Conservation (phyloP, 2,113 vertebrate species). For the Trogon melanurus region DNA sequence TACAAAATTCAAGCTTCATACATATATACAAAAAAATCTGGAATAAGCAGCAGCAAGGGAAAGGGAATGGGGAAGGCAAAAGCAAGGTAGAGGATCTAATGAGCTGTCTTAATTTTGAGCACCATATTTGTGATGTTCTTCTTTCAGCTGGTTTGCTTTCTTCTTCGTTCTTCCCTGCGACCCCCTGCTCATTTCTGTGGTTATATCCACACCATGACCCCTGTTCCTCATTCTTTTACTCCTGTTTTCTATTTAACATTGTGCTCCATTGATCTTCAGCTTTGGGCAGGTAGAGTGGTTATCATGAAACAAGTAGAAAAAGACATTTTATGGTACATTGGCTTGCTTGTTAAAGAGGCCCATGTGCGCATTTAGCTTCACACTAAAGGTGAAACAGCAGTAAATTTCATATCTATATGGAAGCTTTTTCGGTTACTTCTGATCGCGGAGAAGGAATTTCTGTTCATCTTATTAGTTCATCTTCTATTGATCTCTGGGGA, state of each 20-base stretch:
- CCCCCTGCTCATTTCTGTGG: background rate
- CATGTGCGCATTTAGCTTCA: background rate
- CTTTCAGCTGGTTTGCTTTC: background rate
- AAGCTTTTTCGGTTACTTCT: background rate
- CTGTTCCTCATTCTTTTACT: background rate
- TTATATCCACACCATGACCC: background rate
- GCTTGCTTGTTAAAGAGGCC: background rate
- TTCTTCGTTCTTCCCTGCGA: background rate
- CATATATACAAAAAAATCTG: background rate
- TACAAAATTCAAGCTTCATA: background rate
- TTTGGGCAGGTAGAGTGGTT: background rate
- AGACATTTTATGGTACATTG: accelerated
- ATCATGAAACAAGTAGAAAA: background rate
- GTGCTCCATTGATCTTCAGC: background rate
- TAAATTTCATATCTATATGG: background rate
- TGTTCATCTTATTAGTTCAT: background rate
- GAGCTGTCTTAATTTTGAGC: background rate
- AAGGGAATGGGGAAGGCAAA: background rate
- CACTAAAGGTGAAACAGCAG: background rate
- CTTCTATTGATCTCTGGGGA: background rate
- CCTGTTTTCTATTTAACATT: background rate
- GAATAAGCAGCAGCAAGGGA: background rate
- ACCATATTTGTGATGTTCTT: background rate
- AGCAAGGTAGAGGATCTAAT: background rate
- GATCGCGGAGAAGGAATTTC: background rate